phyloP scores from a whole-genome alignment of 2,888 invertebrate species.

The Apodemia zela region DNA sequence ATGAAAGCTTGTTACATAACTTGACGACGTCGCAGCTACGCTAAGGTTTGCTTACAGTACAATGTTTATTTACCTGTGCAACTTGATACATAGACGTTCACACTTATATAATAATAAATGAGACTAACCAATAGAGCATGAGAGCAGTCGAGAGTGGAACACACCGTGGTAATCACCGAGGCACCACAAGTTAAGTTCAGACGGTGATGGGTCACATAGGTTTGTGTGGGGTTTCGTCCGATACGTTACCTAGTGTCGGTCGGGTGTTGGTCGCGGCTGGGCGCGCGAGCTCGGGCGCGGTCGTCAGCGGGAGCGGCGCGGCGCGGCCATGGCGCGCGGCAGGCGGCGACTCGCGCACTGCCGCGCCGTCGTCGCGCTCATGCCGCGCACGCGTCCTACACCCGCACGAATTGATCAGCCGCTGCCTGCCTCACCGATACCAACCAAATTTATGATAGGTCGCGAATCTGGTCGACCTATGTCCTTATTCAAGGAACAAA shows the following conservation, averaged over 20 bases:
- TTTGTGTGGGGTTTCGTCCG: constrained; percentile 35
- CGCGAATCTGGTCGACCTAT: constrained; percentile 55
- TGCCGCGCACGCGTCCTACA: constrained; percentile 33
- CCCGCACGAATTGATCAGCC: constrained; percentile 66
- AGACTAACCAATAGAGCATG: constrained; percentile 73
- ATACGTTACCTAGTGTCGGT: constrained; percentile 52
- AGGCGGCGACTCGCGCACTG: constrained; percentile 66
- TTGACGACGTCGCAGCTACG: neutral
- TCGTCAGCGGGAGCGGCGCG: constrained; percentile 63
- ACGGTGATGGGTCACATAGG: constrained; percentile 34
- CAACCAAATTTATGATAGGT: constrained; percentile 75
- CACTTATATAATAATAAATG: constrained; percentile 31
- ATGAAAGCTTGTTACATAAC: constrained; percentile 17
- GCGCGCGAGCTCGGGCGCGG: constrained; percentile 38
- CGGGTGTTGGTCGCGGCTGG: constrained; percentile 36
- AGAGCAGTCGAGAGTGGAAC: constrained; percentile 73
- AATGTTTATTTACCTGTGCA: constrained; percentile 24
- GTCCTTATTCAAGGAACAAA: neutral
- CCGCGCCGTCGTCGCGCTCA: constrained; percentile 50
- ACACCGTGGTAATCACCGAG: constrained; percentile 46
- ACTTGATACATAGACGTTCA: constrained; percentile 17
- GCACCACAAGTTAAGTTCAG: constrained; percentile 32
- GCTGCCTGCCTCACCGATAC: constrained; percentile 56
- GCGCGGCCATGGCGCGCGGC: constrained; percentile 71
- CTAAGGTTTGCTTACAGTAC: constrained; percentile 15